Evolutionary conservation across 92 coral and sea anemone genomes (phyloP).

Genomic region (Palythoa caribaeorum): DNA sequence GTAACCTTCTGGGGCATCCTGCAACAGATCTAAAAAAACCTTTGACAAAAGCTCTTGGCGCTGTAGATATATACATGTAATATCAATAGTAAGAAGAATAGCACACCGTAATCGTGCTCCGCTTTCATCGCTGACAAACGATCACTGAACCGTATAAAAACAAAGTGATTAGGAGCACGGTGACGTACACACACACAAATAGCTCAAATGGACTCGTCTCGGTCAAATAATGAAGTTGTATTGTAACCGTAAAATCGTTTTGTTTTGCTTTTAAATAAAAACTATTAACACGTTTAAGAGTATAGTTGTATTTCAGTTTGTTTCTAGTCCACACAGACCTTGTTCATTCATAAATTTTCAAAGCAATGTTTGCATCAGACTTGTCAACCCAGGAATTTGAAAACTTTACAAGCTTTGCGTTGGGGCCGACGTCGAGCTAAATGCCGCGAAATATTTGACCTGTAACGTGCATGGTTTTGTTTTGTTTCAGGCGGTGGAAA

Average conservation of each 20-base stretch:
- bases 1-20: neutral
- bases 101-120: neutral
- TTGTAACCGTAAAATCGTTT: constrained; percentile 2
- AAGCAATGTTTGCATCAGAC: neutral
- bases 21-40: neutral
- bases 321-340: neutral
- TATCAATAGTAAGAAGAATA: neutral
- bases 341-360: neutral
- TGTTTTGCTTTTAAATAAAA: neutral
- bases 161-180: constrained; percentile 21
- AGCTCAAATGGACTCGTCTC: neutral
- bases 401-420: neutral
- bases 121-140: constrained; percentile 24
- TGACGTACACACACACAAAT: neutral
- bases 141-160: constrained; percentile 36
- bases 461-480: constrained; percentile 27
- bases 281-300: neutral
- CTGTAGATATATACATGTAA: neutral
- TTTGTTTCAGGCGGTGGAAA: constrained; percentile 84
- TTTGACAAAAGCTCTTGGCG: neutral
- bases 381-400: neutral
- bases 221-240: neutral
- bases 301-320: neutral
- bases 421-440: neutral
- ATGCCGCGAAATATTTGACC: neutral